Evolutionary conservation across 1,140 invertebrate species (phyloP), one percentile per base, ranked within the genome.

Genomic region (Drosophila simulans): DNA sequence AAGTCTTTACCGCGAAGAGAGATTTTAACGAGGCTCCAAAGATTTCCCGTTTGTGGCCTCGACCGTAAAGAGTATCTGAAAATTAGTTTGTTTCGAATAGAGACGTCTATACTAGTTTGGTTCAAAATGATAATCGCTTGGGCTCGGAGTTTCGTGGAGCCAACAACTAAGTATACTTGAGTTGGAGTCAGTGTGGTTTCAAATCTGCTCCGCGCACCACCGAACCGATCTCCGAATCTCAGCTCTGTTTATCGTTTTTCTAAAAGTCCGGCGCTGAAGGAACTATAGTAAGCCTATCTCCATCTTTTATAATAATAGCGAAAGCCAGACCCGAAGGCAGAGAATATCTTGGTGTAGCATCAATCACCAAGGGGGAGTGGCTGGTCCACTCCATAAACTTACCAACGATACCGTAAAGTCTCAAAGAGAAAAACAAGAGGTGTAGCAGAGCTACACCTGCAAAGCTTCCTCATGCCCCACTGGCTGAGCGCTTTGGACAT

Each of bases 341-440:
- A 59, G 64, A 70, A 70, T 70, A 70, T 70, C 65, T 70, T 7
- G 31, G 22, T 37, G 31, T 51, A 71, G 17, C 76, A 63, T 77
- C 42, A 39, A 43, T 17, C 17, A 63, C 17, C 17, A 17, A 7
- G 60, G 53, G 53, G 45, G 72, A 54, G 55, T 59, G 46, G 42
- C 15, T 51, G 40, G 17, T 17, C 10, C 13, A 7, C 20, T 8
- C 20, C 12, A 40, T 17, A 80, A 74, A 74, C 69, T 75, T 64
- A 84, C 60, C 75, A 64, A 75, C 48, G 57, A 58, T 84, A 84
- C 77, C 68, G 71, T 64, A 72, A 80, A 34, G 25, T 54, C 39
- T 59, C 31, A 45, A 64, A 66, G 70, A 51, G 58, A 70, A 57
- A 70, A 35, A 48, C 54, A 46, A 79, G 25, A 69, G n/a, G 62